Evolutionary conservation across 1,140 invertebrate genomes (phyloP).

Genomic region (Penaeus japonicus): DNA sequence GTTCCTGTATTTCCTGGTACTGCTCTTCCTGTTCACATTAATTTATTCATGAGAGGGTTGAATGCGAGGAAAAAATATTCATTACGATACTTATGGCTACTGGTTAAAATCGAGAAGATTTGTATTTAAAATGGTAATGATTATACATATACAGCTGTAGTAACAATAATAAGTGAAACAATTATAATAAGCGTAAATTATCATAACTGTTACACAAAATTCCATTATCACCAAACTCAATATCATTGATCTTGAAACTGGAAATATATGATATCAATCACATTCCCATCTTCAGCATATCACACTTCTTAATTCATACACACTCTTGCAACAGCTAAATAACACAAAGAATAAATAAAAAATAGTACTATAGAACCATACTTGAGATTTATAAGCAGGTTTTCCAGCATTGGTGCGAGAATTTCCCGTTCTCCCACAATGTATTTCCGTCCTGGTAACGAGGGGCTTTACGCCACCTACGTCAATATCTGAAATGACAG

Average conservation of each 20-base stretch:
- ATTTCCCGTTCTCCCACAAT: conserved; percentile 31
- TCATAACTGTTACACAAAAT: no score
- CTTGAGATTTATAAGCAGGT: conserved; percentile 31
- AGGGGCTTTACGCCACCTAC: conserved; percentile 46
- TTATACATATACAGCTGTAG: no score
- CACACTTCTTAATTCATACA: background rate
- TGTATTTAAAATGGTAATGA: no score
- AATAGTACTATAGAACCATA: background rate
- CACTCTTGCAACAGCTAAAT: background rate
- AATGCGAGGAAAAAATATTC: no score
- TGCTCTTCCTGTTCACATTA: conserved; percentile 29
- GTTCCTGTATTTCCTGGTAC: conserved; percentile 46
- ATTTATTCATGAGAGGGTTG: background rate
- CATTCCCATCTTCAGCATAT: background rate
- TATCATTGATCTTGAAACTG: no score
- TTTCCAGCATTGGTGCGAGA: conserved; percentile 1
- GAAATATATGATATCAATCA: no score
- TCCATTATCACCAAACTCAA: no score
- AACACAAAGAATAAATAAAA: background rate
- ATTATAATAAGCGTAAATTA: no score
- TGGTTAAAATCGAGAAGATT: no score
- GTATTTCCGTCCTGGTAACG: conserved; percentile 24
- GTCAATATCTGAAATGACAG: conserved; percentile 33
- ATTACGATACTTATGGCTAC: no score
- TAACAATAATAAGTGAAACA: no score